phyloP scores from a whole-genome alignment of 2,888 invertebrate species.

The Papilio demoleus region DNA sequence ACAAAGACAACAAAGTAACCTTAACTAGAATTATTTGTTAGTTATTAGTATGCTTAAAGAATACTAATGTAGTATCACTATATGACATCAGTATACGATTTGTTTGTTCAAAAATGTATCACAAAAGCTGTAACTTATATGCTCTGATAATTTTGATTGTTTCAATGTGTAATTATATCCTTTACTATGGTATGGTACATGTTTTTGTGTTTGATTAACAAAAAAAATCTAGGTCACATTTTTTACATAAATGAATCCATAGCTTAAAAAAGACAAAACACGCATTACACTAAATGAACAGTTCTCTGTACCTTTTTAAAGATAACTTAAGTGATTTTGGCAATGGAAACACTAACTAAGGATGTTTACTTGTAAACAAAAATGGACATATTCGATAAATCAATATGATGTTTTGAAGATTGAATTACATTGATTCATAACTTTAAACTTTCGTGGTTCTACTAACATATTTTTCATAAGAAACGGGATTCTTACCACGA shows the following conservation, averaged over 20 bases:
- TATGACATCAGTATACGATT: constrained; percentile 23
- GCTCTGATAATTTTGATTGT: constrained; percentile 40
- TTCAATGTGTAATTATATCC: constrained; percentile 9
- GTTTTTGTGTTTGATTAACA: not conserved
- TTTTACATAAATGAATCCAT: not conserved
- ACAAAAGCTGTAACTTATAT: constrained; percentile 15
- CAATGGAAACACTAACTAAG: not conserved
- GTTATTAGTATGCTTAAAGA: constrained; percentile 15
- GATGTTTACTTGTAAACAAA: not conserved
- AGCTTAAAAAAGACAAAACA: not conserved
- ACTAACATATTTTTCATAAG: no score
- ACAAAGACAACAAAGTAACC: constrained; percentile 18
- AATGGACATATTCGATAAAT: constrained; percentile 1
- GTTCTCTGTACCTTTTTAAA: no score
- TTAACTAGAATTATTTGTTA: not conserved
- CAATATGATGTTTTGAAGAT: not conserved
- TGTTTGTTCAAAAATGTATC: constrained; percentile 6
- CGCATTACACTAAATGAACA: no score
- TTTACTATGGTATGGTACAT: not conserved
- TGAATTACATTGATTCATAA: not conserved
- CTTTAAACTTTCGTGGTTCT: no score
- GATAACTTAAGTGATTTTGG: no score
- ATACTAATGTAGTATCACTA: constrained; percentile 24
- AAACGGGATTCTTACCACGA: no score
- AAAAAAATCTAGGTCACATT: not conserved